Evolutionary conservation across 1,140 invertebrate genomes (phyloP).

Genomic region (Bombus superbus): DNA sequence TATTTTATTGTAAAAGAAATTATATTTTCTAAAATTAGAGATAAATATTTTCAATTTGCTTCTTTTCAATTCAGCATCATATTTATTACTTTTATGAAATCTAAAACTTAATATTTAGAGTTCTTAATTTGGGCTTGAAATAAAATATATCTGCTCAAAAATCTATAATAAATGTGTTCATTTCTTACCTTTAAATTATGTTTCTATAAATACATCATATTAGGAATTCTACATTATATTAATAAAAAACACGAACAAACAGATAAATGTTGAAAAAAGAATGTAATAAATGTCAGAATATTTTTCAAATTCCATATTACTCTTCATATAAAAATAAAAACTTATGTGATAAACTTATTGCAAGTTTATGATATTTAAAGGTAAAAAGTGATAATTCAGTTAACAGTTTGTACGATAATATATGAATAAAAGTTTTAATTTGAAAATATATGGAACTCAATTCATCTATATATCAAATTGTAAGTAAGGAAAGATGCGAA

Average conservation of each 20-base stretch:
- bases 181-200: slow-evolving; percentile 10
- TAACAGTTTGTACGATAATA: slow-evolving; percentile 1
- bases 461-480: background rate
- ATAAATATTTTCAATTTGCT: background rate
- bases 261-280: background rate
- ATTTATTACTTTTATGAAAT: background rate
- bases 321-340: background rate
- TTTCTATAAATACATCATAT: background rate
- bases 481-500: background rate
- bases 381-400: slow-evolving; percentile 11
- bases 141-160: background rate
- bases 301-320: background rate
- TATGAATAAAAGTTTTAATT: background rate
- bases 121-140: background rate
- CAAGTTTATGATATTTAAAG: background rate
- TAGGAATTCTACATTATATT: background rate
- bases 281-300: background rate
- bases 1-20: background rate
- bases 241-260: background rate
- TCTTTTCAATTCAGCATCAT: background rate
- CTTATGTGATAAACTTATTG: background rate
- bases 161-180: background rate
- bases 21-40: background rate
- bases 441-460: background rate
- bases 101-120: background rate